Conservation (phyloP, 2,888 invertebrate genomes). For the Drosophila silvestris region DNA sequence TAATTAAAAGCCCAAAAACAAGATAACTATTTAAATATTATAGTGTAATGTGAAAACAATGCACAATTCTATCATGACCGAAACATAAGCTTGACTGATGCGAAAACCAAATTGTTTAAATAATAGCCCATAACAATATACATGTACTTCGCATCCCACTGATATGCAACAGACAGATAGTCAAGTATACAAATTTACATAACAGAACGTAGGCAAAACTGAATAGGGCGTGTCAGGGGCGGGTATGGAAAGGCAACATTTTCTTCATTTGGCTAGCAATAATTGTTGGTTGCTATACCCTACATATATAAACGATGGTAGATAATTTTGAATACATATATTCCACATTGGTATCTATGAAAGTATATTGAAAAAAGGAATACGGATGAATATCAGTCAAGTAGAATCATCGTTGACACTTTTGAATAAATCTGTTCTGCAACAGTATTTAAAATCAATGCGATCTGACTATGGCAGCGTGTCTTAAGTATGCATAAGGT, state of each 20-base stretch:
- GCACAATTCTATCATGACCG: conserved; percentile 15
- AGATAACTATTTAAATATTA: conserved; percentile 55
- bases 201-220: background rate
- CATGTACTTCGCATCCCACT: conserved; percentile 49
- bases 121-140: conserved; percentile 40
- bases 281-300: conserved; percentile 20
- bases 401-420: background rate
- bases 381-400: background rate
- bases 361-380: background rate
- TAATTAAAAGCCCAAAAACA: conserved; percentile 61
- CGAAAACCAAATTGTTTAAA: conserved; percentile 45
- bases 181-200: conserved; percentile 22
- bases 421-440: background rate
- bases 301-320: background rate
- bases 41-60: conserved; percentile 51
- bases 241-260: conserved; percentile 4
- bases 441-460: too few species aligned
- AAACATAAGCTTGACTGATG: conserved; percentile 27
- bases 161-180: conserved; percentile 48
- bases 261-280: conserved; percentile 9
- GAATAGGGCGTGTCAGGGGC: too few species aligned
- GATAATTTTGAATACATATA: background rate
- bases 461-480: background rate
- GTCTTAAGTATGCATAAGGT: background rate
- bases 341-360: background rate